Evolutionary conservation across 1,140 invertebrate species (phyloP), one percentile per base, ranked within the genome.

Genomic region (Euura lappo): DNA sequence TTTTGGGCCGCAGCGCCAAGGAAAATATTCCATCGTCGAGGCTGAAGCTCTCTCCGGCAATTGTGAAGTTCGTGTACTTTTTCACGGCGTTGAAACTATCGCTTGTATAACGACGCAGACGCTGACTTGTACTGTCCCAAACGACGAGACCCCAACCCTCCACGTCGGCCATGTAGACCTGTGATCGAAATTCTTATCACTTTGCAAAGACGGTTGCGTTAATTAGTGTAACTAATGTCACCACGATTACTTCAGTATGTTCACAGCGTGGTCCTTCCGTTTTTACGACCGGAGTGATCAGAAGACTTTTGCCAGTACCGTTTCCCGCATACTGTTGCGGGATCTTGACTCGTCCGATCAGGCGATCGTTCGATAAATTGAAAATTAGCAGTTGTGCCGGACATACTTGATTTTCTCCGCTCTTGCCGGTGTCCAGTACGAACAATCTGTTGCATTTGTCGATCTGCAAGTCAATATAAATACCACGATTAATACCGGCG

Each of bases 361-460:
- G 78, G n/a, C 76, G 45, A 76, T 89, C 85, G 2, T 79, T 87
- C 4, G 69, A 64, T 4, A 90, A 78, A 77, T 90, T 83, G 71
- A 90, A 90, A 0, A 84, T 83, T 0, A 90, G 73, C 0, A 90
- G 71, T 71, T 89, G 84, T 0, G 89, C 84, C 0, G 85, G 84
- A 72, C 89, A 90, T 1, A 82, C 70, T 6, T 81, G 76, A 0
- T 75, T 72, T 2, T 84, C 78, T 1, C 82, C 86, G 13, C 88
- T 85, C 71, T 86, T 85, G 42, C 89, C 89, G 0, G 84, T 76
- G 71, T 90, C 89, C 77, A 90, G 79, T 3, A 90, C 88, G 87
- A 88, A 90, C 4, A 90, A 71, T 13, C 87, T 85, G 69, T 88
- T 83, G 70, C 89, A 90, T 71, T 79, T 77, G 70, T 90, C 89